Evolutionary conservation across 2,888 invertebrate genomes (phyloP), one percentile per base, ranked within the genome.

Genomic region (Lasioglossum malachurum): DNA sequence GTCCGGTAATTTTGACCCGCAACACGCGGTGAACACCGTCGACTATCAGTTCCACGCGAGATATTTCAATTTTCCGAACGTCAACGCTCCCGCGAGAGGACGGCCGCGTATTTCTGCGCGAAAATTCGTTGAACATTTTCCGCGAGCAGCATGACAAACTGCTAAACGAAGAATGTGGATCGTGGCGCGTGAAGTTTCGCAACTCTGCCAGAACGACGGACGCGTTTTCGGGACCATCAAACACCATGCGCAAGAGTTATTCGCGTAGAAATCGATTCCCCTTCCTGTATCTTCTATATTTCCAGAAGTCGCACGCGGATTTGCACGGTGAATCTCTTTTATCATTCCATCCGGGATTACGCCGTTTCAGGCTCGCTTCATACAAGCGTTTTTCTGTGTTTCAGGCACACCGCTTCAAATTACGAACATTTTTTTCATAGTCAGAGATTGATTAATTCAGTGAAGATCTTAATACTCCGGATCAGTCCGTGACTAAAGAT

Each of bases 51-150:
- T 71, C 38, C 69, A 23, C 46, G n/a, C 27, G 64, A n/a, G 64
- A 67, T 53, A 41, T 79, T 82, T 79, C 80, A 73, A 82, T 82
- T 73, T 80, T 73, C n/a, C 41, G 46, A 44, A 71, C 69, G 80
- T 80, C 79, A 49, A 27, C 64, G 53, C 38, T 71, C 71, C 71
- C 41, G 57, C 75, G 75, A 38, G 75, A 38, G 71, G n/a, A 71
- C 44, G n/a, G 46, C 4, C 27, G 72, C 41, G 19, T 57, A 79
- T 57, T 31, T 44, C 78, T 12, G 23, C 23, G n/a, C 19, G 57
- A 41, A 73, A 79, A 53, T 73, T 60, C 44, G 73, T 31, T 41
- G 38, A 41, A 57, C 16, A 44, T 64, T 44, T 60, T 60, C 27
- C 31, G 71, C 31, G 71, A n/a, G 71, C 71, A 38, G 35, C 71